Evolutionary conservation across 2,888 invertebrate genomes (phyloP), one percentile per base, ranked within the genome.

Genomic region (Coelinius sp.): DNA sequence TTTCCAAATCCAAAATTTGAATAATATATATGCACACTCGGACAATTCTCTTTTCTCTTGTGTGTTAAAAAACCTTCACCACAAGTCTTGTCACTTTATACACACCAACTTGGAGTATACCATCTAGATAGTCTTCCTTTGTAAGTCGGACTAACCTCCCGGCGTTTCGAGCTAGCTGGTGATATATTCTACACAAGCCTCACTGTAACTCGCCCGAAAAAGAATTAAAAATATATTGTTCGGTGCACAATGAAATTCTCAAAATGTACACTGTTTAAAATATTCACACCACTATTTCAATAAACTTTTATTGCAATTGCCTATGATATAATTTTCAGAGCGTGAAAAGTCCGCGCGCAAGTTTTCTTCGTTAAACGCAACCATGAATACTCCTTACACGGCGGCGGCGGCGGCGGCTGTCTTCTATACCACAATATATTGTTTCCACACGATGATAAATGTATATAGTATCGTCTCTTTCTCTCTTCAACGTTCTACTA

Each of bases 61-160:
- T n/a, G n/a, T 27, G 49, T 25, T 35, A 14, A 25, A 56, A 68
- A 67, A 71, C 27, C 25, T 62, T 17, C 31, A 38, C 46, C 46
- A n/a, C n/a, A 65, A 66, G 77, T 78, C 73, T 76, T 77, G 76
- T 76, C 78, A 76, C 77, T 78, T 75, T 75, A 64, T 75, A 62
- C 75, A 53, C 49, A 64, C 66, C 66, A 66, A 52, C 64, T 31
- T 71, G 69, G 70, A 74, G 73, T 72, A 66, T 46, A 70, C 70
- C 70, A 74, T 74, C 69, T 72, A 71, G 59, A 68, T 56, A 59
- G 44, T 63, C 71, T 68, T 56, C 65, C 31, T 71, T 62, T 71
- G 38, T 20, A 41, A 63, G 38, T 49, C n/a, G 70, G 49, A 56
- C 79, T 83, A 83, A 83, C 82, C 82, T 82, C 77, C 71, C 68